These are phyloP conservation scores for Cyphomyrus discorhynchus DNA, from an alignment of 2,113 vertebrate genomes.

Conservation along the genomic window DNA sequence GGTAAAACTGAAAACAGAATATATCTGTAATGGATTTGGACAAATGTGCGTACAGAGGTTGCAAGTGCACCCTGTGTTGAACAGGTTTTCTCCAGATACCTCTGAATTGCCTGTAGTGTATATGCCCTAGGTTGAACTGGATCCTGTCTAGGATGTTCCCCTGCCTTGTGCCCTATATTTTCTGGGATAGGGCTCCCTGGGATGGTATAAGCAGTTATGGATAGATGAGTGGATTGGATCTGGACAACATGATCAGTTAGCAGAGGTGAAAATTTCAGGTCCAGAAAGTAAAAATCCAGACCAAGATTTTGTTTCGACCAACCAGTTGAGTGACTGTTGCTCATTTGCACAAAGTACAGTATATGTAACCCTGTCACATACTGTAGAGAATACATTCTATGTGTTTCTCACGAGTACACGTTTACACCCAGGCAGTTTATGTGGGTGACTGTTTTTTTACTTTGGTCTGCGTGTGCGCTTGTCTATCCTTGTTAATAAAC, in stretches of 20 bases:
- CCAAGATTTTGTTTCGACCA: neutral
- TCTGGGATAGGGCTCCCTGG: neutral
- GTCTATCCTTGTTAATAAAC: too few species aligned
- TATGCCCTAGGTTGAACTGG: neutral
- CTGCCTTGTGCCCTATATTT: neutral
- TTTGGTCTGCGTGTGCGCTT: too few species aligned
- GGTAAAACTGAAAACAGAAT: neutral
- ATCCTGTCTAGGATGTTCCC: neutral
- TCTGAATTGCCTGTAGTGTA: neutral
- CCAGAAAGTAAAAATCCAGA: neutral
- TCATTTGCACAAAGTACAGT: neutral
- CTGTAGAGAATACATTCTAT: neutral
- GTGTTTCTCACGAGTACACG: neutral
- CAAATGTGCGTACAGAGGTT: neutral
- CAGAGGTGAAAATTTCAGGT: neutral
- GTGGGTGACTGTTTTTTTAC: too few species aligned
- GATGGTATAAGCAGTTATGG: neutral
- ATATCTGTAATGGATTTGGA: neutral
- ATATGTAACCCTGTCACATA: neutral
- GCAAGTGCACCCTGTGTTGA: neutral
- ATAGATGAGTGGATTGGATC: neutral
- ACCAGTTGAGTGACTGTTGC: neutral
- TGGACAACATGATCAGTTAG: neutral
- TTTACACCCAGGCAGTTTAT: neutral
- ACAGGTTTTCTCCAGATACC: neutral